A percentile compares a stretch with the other conserved stretches of the same genome.
These are phyloP conservation scores for Dolichopus griseipennis DNA, from an alignment of 2,888 invertebrate species.

Conservation along the genomic window DNA sequence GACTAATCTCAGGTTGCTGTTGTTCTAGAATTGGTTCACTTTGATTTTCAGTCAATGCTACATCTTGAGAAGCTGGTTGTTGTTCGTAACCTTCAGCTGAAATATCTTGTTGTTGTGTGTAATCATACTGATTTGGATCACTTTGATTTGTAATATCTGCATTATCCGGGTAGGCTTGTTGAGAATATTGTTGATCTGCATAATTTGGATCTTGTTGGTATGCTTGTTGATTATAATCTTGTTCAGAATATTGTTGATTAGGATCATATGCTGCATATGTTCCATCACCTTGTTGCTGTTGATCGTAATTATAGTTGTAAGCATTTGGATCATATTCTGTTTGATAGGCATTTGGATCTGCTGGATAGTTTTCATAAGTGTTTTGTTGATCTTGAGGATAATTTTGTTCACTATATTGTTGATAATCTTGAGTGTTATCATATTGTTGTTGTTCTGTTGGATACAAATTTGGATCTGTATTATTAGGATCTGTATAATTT, in stretches of 20 bases:
- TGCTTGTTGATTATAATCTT: constrained; percentile 26
- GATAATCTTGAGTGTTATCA: not conserved
- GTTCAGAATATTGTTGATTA: constrained; percentile 25
- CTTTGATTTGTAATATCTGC: not conserved
- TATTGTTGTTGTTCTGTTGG: not conserved
- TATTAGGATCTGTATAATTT: not conserved
- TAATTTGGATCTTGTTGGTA: constrained; percentile 14
- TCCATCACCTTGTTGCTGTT: constrained; percentile 28
- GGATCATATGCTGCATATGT: constrained; percentile 35
- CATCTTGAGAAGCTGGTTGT: constrained; percentile 13
- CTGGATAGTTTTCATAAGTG: not conserved
- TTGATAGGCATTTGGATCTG: constrained; percentile 10
- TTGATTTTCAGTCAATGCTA: not conserved
- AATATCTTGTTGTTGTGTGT: not conserved
- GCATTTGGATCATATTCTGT: constrained; percentile 33
- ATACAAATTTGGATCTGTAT: not conserved
- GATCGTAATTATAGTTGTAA: constrained; percentile 39
- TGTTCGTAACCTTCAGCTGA: constrained; percentile 17
- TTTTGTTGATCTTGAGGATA: not conserved
- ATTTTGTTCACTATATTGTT: not conserved
- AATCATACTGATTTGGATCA: not conserved
- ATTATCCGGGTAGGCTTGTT: constrained; percentile 19
- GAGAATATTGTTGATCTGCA: constrained; percentile 24
- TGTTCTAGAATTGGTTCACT: constrained; percentile 14
- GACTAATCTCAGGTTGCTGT: not conserved